Base-by-base conservation (phyloP, 2,113 vertebrate species). In the Bubo bubo region DNA sequence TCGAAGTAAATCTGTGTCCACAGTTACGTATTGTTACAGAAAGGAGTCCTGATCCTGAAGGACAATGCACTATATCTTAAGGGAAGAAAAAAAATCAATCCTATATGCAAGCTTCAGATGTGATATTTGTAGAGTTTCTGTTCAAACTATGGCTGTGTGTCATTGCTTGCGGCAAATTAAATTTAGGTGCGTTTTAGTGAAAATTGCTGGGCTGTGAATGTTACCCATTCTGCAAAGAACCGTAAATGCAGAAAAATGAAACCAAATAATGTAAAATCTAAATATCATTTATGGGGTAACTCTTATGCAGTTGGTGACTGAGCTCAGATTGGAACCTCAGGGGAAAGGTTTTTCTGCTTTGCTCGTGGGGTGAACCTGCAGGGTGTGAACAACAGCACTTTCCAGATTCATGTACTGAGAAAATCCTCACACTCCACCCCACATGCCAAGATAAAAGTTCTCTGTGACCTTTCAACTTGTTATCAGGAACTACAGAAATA, bases 181-280 rank as follows among this genome's bases (percentile, higher is more conserved):
- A 95, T 97, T 96, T 96, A 88, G 49, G 67, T 91, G 89, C 89
- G 60, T 93, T 97, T 97, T 93, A 90, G 88, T 89, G 87, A 97
- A 97, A 95, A 91, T 94, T 96, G 93, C 86, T 94, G 91, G 86
- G 37, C 85, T 79, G 52, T 97, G 94, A 95, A 95, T 91, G 35
- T 94, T 95, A 67, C 17, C 39, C 32, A 27, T 96, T 96, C 96
- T 77, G 59, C 70, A 87, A 95, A 97, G 74, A 95, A 95, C 32
- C 81, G 74, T 93, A 97, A 96, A 95, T 95, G 83, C 76, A 88
- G 79, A 21, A 94, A 97, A 97, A 97, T 75, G 39, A 97, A 95
- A 91, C 53, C 76, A 93, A 97, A 81, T 47, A 94, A 97, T 82
- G 35, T 84, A 91, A 97, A 97, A 96, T 93, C 43, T 49, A 95